Base-by-base conservation (phyloP, 2,797 vertebrate genomes). In the Thalassophryne amazonica region DNA sequence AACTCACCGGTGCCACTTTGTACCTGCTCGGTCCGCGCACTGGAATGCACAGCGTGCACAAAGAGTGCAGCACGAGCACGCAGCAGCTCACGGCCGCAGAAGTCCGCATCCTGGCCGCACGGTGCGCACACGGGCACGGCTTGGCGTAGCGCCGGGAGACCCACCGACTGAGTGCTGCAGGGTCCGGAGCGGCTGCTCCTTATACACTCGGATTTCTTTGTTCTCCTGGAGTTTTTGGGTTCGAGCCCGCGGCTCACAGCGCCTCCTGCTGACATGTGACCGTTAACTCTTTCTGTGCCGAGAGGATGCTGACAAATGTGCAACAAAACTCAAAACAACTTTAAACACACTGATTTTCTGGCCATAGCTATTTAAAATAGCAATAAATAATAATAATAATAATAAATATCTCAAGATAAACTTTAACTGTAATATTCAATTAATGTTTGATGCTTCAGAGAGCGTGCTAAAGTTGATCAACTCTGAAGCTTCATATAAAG, bases 201-300 rank as follows among this genome's bases (percentile, higher is more conserved):
- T 88, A 86, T 83, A 79, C 34, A 74, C 81, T 79, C 61, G 49
- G 69, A 79, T 83, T 78, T 82, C 86, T 85, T 84, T 88, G 82
- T 89, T 80, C 74, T 58, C 62, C 54, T 22, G 46, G 41, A 25
- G 41, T 67, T 61, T 72, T 69, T 72, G 69, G 47, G 34, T 43
- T 25, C 32, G 65, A 73, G 73, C 75, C 73, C 52, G 14, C 46
- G 73, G 79, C 76, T 80, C 68, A 86, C 75, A 85, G 81, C 74
- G 82, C 80, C 75, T 62, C 58, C 63, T 73, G 69, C 38, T 21
- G 56, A 71, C 86, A 86, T 61, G 84, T 86, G 83, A 85, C 75
- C 69, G 55, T 86, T 87, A 88, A 88, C 86, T 56, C 78, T 51
- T 81, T 76, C 63, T 33, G 37, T 37, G 55, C 83, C 69, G 27